These are phyloP conservation scores for Pipistrellus kuhlii DNA, from an alignment of 2,797 vertebrate species.

Conservation along the genomic window DNA sequence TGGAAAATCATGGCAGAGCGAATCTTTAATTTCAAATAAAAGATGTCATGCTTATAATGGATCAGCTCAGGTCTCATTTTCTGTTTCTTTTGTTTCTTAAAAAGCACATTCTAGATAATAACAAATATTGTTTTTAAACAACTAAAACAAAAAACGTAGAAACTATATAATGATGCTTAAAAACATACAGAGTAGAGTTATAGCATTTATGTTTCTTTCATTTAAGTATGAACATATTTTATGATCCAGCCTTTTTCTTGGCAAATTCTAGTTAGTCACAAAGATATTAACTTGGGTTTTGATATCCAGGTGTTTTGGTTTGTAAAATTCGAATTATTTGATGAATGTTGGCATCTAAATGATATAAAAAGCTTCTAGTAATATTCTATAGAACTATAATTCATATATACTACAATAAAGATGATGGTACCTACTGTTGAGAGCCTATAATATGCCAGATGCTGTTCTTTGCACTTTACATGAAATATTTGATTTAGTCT, in stretches of 20 bases:
- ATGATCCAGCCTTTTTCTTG: constrained; percentile 21
- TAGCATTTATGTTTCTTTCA: background rate
- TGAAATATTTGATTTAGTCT: constrained; percentile 10
- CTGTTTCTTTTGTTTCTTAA: constrained; percentile 3
- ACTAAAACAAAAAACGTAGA: background rate
- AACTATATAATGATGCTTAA: background rate
- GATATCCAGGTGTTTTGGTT: background rate
- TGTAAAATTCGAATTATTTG: background rate
- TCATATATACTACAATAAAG: background rate
- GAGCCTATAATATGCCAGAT: background rate
- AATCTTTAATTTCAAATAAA: background rate
- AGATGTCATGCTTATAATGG: background rate
- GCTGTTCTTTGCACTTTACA: background rate
- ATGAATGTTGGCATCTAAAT: background rate
- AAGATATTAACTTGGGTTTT: background rate
- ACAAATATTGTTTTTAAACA: background rate
- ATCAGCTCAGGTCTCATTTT: background rate
- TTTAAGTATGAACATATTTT: constrained; percentile 45
- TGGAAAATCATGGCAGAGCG: background rate
- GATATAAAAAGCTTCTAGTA: background rate
- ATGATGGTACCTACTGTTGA: background rate
- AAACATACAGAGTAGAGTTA: background rate
- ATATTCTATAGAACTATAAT: background rate
- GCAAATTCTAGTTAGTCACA: background rate
- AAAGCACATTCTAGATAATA: background rate